Evolutionary conservation across 2,113 vertebrate species (phyloP).

Genomic region (Atherinomorus stipes): DNA sequence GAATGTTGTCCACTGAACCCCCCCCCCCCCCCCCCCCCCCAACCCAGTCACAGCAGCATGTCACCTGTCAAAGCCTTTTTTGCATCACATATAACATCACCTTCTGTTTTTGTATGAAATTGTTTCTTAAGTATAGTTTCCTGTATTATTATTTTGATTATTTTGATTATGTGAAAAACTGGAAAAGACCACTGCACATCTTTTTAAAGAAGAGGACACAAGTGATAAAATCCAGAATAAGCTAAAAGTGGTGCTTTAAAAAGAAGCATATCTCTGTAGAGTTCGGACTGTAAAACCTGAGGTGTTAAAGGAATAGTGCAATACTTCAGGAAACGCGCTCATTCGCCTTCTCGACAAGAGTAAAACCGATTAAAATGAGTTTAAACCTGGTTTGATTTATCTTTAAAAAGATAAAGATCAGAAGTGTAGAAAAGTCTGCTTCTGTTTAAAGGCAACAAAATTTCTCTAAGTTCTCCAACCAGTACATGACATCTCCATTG

Average conservation of each 20-base stretch:
- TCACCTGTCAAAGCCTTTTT: slow-evolving; percentile 44
- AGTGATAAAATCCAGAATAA: slow-evolving; percentile 67
- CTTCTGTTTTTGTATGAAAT: slow-evolving; percentile 37
- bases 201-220: slow-evolving; percentile 44
- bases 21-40: slow-evolving; percentile 10
- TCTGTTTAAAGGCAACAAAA: no score
- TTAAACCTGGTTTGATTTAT: not conserved
- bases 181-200: slow-evolving; percentile 81
- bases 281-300: slow-evolving; percentile 36
- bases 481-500: not conserved
- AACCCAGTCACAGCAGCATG: slow-evolving; percentile 36
- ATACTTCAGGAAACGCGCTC: not conserved
- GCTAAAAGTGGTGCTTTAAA: slow-evolving; percentile 50
- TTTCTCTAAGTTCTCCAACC: not conserved
- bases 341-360: no score
- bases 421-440: not conserved
- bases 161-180: slow-evolving; percentile 67
- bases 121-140: slow-evolving; percentile 43
- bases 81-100: slow-evolving; percentile 43
- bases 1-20: slow-evolving; percentile 50
- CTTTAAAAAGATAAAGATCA: not conserved
- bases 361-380: no score
- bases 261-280: not conserved
- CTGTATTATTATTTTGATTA: slow-evolving; percentile 28
- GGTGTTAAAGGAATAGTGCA: slow-evolving; percentile 8